Evolutionary conservation across 2,888 invertebrate genomes (phyloP), one percentile per base, ranked within the genome.

Genomic region (Athalia circularis): DNA sequence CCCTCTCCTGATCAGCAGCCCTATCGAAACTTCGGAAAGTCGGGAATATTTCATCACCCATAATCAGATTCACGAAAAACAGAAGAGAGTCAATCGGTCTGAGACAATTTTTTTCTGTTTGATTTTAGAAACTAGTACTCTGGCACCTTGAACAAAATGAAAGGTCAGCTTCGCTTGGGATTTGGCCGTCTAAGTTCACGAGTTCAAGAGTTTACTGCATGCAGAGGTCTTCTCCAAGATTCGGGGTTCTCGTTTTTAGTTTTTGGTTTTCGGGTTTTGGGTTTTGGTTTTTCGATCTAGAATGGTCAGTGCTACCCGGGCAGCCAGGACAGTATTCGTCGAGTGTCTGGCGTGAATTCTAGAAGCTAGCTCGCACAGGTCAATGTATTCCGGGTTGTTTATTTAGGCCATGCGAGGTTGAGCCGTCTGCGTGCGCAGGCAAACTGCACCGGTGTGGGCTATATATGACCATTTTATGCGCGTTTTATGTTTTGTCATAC

Each of bases 301-400:
- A 11, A 8, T 59, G 47, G 5, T 47, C 47, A 6, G 45, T 13
- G 13, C 47, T 29, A 59, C 75, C 75, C 62, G 75, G 75, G 64
- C 50, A 62, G 75, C 62, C 50, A 75, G 62, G 50, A 48, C 15
- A 75, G 62, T 75, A 50, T 64, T 75, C 62, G 62, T 29, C 62
- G 50, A 62, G 64, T 80, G 65, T 77, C 72, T 29, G 78, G 77
- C 67, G 80, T 80, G 72, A 70, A 77, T 80, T 82, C 80, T 79
- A 80, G 83, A 82, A 80, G 81, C 81, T 81, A 82, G 80, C 81
- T 82, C 84, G 85, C 86, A 83, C 84, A 85, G 88, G 89, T 89
- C 90, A 88, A 88, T 90, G 90, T 90, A 90, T 90, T 90, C 90
- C 90, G 88, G 89, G 89, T 89, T 90, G 90, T 90, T 90, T 90